Percentiles rank a stretch among this genome's conserved stretches.
These are phyloP conservation scores for Enoplolaimus lenunculus DNA, from an alignment of 2,888 invertebrate species.

Conservation along the genomic window DNA sequence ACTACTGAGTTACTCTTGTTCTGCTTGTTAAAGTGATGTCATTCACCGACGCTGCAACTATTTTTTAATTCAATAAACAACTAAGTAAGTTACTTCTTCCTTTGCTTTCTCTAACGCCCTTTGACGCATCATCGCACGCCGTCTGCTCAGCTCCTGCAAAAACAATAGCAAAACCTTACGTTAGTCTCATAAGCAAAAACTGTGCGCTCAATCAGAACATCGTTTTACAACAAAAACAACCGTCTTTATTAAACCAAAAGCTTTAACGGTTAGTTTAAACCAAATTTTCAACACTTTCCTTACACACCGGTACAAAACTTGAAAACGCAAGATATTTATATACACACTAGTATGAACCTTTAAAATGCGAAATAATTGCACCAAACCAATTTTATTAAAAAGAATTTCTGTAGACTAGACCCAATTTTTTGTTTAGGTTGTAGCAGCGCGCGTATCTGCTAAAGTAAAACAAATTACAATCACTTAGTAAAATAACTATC, in stretches of 20 bases:
- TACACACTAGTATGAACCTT: too few species aligned
- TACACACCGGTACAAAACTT: too few species aligned
- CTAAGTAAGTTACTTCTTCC: constrained; percentile 21
- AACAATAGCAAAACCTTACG: not conserved
- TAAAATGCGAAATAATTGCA: too few species aligned
- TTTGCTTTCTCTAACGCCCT: not conserved
- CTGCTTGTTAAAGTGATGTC: too few species aligned
- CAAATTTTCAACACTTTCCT: too few species aligned
- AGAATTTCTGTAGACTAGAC: too few species aligned
- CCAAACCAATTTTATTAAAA: too few species aligned
- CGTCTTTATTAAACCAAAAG: not conserved
- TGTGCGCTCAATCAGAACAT: not conserved
- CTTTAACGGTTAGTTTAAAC: not conserved
- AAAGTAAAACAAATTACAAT: constrained; percentile 10
- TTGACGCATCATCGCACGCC: constrained; percentile 11
- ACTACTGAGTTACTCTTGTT: too few species aligned
- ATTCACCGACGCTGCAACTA: not conserved
- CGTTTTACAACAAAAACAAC: not conserved
- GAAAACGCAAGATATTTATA: too few species aligned
- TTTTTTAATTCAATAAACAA: not conserved
- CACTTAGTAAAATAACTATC: constrained; percentile 12
- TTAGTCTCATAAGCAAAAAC: not conserved
- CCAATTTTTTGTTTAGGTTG: too few species aligned
- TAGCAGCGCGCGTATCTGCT: too few species aligned
- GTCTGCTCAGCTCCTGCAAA: constrained; percentile 28